Evolutionary conservation across 30 jellyfish, hydroid and myxozoan genomes (phyloP).

Genomic region (Cassiopea andromeda): DNA sequence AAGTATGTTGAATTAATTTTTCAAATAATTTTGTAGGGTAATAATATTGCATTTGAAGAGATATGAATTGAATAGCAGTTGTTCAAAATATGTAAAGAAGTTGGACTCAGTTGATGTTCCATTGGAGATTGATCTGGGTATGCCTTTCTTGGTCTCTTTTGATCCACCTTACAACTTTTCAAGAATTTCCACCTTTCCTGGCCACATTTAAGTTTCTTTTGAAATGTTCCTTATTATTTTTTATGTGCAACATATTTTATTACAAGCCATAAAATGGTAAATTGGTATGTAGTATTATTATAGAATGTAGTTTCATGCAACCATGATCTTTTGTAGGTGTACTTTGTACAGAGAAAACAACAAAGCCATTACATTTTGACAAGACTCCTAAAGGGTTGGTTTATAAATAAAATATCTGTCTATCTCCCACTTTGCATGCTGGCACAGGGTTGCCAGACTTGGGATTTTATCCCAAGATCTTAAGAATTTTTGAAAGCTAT

Average conservation of each 20-base stretch:
- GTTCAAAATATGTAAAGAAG: conserved; percentile 58
- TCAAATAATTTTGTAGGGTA: conserved; percentile 41
- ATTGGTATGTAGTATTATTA: background rate
- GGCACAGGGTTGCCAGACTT: too few relatives aligned
- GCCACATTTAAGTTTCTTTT: background rate
- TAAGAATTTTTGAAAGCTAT: too few relatives aligned
- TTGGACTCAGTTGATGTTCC: conserved; percentile 76
- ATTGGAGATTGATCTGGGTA: conserved; percentile 54
- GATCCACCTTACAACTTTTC: too few relatives aligned
- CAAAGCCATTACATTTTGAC: conserved; percentile 32
- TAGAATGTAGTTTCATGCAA: background rate
- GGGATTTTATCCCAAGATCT: too few relatives aligned
- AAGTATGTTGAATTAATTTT: background rate
- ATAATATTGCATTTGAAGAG: conserved; percentile 86
- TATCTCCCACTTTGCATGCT: background rate
- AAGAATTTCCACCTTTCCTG: too few relatives aligned
- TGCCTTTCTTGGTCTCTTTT: background rate
- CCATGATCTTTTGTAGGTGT: conserved; percentile 23
- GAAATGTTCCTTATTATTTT: background rate
- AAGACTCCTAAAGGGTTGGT: conserved; percentile 37
- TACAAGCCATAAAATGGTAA: background rate
- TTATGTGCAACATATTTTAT: too few relatives aligned
- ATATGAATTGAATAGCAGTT: conserved; percentile 58
- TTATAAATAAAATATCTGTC: background rate
- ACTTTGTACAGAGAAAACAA: conserved; percentile 55